Conservation (phyloP, 35 echinoderm and acorn worm genomes). For the Acanthaster planci region DNA sequence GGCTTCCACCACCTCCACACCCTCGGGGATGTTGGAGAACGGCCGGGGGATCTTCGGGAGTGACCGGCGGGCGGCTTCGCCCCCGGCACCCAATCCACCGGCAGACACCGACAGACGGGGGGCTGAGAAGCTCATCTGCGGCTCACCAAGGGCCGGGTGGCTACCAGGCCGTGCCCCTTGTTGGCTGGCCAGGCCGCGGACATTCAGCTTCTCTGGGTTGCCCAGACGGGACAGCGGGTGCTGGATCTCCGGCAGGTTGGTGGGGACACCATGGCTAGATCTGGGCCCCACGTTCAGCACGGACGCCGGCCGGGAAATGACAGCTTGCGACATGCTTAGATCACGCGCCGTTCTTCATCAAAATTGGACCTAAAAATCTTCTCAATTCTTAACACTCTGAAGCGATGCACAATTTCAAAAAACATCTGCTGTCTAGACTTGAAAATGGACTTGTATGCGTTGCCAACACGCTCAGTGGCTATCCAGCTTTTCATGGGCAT, state of each 20-base stretch:
- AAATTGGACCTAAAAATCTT: background rate
- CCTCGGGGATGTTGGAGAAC: constrained; percentile 86
- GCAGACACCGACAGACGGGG: constrained; percentile 66
- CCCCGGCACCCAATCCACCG: constrained; percentile 32
- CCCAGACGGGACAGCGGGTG: constrained; percentile 92
- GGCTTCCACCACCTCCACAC: constrained; percentile 66
- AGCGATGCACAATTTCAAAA: too few relatives aligned
- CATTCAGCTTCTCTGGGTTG: constrained; percentile 86
- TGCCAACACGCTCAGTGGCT: too few relatives aligned
- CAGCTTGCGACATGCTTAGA: constrained; percentile 64
- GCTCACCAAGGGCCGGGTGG: constrained; percentile 29
- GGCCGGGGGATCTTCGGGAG: constrained; percentile 87
- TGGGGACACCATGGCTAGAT: constrained; percentile 30
- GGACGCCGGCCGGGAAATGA: constrained; percentile 73
- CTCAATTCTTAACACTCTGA: background rate
- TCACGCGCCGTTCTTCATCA: background rate
- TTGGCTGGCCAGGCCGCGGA: constrained; percentile 82
- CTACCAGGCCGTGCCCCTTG: constrained; percentile 63
- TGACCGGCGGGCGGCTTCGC: constrained; percentile 46
- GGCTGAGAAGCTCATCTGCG: constrained; percentile 77
- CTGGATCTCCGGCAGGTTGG: constrained; percentile 94
- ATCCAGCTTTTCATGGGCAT: background rate
- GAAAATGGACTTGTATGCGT: too few relatives aligned
- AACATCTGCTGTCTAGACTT: too few relatives aligned
- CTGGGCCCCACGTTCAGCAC: constrained; percentile 45